Percentiles rank a stretch among this genome's conserved stretches.
Conservation (phyloP, 2,888 invertebrate species). For the Hetaerina titia region DNA sequence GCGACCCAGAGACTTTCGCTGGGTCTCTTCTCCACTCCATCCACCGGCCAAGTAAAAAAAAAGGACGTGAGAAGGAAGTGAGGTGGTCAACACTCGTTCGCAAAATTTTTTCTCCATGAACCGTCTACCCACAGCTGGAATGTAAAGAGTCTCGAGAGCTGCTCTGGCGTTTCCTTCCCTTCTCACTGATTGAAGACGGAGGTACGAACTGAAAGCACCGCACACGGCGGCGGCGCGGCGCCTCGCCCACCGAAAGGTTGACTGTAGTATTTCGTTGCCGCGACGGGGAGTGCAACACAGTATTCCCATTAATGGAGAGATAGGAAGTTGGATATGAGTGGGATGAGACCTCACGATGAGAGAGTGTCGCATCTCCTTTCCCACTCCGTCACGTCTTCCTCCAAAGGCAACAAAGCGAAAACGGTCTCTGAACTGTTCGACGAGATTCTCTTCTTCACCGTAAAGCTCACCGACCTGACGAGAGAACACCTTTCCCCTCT, state of each 20-base stretch:
- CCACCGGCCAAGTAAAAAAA: neutral
- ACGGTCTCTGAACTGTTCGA: neutral
- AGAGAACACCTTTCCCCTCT: neutral
- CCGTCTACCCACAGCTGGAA: neutral
- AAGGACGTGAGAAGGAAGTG: neutral
- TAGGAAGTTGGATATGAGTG: neutral
- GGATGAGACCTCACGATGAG: neutral
- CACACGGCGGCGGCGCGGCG: neutral
- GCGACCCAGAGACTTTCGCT: neutral
- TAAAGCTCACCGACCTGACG: neutral
- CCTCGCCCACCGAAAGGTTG: neutral
- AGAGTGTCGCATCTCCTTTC: neutral
- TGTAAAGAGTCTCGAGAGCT: neutral
- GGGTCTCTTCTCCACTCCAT: neutral
- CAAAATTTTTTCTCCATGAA: neutral
- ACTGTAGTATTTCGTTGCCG: neutral
- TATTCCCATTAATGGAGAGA: neutral
- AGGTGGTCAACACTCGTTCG: neutral
- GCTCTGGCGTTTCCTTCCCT: neutral
- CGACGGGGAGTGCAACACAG: neutral
- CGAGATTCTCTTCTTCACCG: neutral
- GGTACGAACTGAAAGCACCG: no score
- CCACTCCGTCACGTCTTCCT: neutral
- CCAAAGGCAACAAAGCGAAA: conserved; percentile 35
- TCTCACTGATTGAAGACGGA: neutral